Evolutionary conservation across 1,140 invertebrate genomes (phyloP).

Genomic region (Lordiphosa stackelbergi): DNA sequence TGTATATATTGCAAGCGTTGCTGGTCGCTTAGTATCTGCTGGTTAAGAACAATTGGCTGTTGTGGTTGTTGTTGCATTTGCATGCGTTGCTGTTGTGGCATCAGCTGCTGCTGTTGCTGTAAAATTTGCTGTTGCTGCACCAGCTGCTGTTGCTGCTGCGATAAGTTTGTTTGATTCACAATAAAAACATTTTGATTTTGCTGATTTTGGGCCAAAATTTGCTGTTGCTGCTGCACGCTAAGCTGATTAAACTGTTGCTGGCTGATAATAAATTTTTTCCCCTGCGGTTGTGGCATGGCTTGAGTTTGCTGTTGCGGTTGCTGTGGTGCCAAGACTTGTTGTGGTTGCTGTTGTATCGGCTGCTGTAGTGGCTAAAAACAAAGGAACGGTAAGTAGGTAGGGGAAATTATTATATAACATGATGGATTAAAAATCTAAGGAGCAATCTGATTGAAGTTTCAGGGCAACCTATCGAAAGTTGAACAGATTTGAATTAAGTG

Average conservation of each 20-base stretch:
- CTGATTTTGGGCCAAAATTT: conserved; percentile 76
- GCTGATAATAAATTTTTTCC: conserved; percentile 75
- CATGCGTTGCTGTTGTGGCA: conserved; percentile 38
- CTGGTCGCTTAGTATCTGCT: conserved; percentile 66
- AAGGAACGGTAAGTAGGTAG: background rate
- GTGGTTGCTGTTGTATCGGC: conserved; percentile 34
- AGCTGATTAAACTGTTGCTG: conserved; percentile 80
- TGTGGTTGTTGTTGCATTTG: conserved; percentile 61
- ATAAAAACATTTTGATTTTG: conserved; percentile 74
- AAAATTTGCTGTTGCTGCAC: conserved; percentile 60
- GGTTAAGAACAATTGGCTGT: conserved; percentile 73
- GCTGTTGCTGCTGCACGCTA: conserved; percentile 79
- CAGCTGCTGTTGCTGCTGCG: conserved; percentile 77
- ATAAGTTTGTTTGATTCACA: conserved; percentile 67
- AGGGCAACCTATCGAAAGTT: too few relatives aligned
- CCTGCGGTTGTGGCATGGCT: conserved; percentile 33
- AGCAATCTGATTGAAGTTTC: too few relatives aligned
- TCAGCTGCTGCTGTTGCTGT: conserved; percentile 53
- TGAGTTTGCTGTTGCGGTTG: conserved; percentile 39
- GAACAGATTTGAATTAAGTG: too few relatives aligned
- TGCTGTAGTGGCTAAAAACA: conserved; percentile 31
- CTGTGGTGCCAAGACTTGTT: conserved; percentile 34
- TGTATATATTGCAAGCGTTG: conserved; percentile 70
- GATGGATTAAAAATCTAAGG: background rate
- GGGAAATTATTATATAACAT: background rate